Conservation (phyloP, 2,113 vertebrate species). For the Pelecanus crispus region DNA sequence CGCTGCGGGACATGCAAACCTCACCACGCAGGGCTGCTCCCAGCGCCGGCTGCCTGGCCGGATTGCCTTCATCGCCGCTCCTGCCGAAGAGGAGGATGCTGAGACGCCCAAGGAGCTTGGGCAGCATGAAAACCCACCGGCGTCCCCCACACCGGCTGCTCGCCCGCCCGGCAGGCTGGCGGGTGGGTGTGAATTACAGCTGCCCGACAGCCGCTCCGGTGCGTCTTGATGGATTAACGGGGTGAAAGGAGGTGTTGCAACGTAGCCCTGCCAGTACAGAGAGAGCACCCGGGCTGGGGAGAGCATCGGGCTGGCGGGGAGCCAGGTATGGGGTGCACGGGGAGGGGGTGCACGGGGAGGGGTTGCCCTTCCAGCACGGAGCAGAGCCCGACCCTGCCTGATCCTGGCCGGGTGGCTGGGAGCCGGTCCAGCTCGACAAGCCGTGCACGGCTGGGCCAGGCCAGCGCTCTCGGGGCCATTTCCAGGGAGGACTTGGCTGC, state of each 20-base stretch:
- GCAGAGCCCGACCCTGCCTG: background rate
- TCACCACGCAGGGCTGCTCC: background rate
- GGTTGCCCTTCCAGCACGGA: background rate
- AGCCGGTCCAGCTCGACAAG: background rate
- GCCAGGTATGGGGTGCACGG: rapidly evolving
- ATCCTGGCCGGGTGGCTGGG: background rate
- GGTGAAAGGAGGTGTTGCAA: background rate
- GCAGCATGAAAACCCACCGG: rapidly evolving
- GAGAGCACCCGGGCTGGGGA: background rate
- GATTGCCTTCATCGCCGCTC: background rate
- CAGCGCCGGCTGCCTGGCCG: background rate
- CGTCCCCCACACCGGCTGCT: too few relatives aligned
- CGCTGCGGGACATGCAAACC: rapidly evolving
- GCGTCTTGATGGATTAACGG: rapidly evolving
- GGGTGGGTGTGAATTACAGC: background rate
- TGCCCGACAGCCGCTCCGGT: background rate
- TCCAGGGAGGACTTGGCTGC: background rate
- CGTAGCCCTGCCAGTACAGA: background rate
- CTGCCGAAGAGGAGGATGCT: background rate
- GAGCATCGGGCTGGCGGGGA: too few relatives aligned
- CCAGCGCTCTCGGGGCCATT: background rate
- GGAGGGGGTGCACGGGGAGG: too few relatives aligned
- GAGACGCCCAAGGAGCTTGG: background rate
- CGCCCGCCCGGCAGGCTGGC: background rate
- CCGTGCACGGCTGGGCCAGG: background rate